phyloP scores from a whole-genome alignment of 2,888 invertebrate genomes.

The Trichacis sp. region DNA sequence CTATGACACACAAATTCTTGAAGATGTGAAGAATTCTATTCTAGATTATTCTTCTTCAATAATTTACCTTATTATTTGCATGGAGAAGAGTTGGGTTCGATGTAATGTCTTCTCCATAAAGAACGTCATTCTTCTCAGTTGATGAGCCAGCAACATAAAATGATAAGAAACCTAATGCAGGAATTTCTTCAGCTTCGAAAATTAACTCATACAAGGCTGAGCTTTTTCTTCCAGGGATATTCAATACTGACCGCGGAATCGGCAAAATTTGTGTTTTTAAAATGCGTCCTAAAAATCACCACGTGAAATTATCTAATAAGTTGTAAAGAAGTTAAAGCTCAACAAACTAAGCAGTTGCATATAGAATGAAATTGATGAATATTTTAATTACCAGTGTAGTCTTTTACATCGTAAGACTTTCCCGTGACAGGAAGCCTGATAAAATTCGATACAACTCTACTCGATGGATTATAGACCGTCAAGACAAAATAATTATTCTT shows the following conservation, averaged over 20 bases:
- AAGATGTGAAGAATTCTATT: not conserved
- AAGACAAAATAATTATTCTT: constrained; percentile 75
- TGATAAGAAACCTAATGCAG: constrained; percentile 78
- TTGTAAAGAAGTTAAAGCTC: too few species aligned
- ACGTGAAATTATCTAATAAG: not conserved
- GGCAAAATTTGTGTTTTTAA: constrained; percentile 76
- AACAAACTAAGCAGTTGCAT: too few species aligned
- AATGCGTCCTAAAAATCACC: constrained; percentile 68
- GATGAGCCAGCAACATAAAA: constrained; percentile 71
- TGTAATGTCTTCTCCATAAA: not conserved
- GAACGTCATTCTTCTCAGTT: not conserved
- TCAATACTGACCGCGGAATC: constrained; percentile 69
- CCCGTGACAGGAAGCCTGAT: constrained; percentile 76
- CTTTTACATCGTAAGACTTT: constrained; percentile 74
- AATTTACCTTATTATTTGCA: not conserved
- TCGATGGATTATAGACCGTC: constrained; percentile 86
- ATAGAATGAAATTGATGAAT: not conserved
- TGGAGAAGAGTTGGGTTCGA: not conserved
- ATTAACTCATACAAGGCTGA: constrained; percentile 76
- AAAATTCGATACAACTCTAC: constrained; percentile 73
- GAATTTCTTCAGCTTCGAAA: constrained; percentile 76
- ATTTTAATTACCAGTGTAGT: constrained; percentile 72
- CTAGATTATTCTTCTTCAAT: not conserved
- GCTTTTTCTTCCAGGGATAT: constrained; percentile 24
- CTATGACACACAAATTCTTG: too few species aligned